Conservation (phyloP, 2,888 invertebrate species). For the Brachypalpus laphriformis region DNA sequence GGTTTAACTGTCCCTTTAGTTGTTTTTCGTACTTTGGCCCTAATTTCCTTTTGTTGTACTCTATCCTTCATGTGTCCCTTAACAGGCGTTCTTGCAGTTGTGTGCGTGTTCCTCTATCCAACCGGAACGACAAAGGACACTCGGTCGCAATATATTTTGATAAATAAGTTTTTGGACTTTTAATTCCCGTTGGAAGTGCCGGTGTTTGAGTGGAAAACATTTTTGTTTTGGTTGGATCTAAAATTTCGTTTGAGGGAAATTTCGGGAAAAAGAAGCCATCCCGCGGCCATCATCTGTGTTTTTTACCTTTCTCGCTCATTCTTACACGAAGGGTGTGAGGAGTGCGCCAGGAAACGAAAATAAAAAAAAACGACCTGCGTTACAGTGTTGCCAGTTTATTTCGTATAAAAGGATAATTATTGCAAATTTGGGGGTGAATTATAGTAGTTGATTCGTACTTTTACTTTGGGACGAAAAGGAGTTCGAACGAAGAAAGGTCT, state of each 20-base stretch:
- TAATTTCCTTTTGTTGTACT: not conserved
- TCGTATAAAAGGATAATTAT: not conserved
- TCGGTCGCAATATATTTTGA: slow-evolving; percentile 30
- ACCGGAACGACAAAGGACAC: not conserved
- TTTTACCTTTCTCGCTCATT: slow-evolving; percentile 8
- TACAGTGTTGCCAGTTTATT: slow-evolving; percentile 55
- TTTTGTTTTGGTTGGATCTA: not conserved
- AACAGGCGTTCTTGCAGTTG: not conserved
- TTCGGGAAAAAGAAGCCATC: slow-evolving; percentile 36
- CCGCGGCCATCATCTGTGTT: slow-evolving; percentile 46
- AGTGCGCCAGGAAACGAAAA: not conserved
- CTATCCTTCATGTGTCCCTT: not conserved
- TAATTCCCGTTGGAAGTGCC: not conserved
- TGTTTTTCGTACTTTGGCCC: not conserved
- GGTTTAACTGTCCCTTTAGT: not conserved
- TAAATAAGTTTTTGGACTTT: not conserved
- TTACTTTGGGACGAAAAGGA: no score
- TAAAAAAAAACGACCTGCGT: not conserved
- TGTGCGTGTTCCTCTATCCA: slow-evolving; percentile 2
- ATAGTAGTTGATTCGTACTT: no score
- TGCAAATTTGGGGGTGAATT: not conserved
- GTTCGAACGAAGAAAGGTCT: no score
- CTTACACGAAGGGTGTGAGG: not conserved
- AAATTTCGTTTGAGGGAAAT: not conserved
- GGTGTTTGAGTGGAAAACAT: slow-evolving; percentile 10